Percentiles rank a stretch among this genome's conserved stretches.
phyloP scores from a whole-genome alignment of 2,888 invertebrate species.

The Saturnia pavonia region DNA sequence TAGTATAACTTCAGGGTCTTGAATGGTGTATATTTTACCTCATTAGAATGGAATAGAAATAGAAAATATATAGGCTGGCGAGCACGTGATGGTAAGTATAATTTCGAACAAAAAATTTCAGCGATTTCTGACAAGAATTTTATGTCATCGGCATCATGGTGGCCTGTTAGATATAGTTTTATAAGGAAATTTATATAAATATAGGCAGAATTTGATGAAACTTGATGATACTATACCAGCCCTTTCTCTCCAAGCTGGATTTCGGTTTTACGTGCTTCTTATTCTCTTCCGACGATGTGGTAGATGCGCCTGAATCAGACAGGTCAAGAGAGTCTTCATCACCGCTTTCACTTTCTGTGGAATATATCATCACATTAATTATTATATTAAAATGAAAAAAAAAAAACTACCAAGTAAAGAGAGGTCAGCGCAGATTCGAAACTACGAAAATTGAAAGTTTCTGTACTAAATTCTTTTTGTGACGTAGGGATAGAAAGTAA shows the following conservation, averaged over 20 bases:
- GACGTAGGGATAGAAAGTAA: too few species aligned
- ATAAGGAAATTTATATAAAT: not conserved
- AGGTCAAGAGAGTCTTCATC: constrained; percentile 31
- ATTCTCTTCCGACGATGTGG: constrained; percentile 21
- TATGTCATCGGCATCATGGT: not conserved
- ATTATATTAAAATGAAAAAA: not conserved
- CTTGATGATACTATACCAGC: constrained; percentile 48
- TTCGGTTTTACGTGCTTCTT: constrained; percentile 31
- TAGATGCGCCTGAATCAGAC: constrained; percentile 22
- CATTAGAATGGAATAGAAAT: too few species aligned
- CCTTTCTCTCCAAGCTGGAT: constrained; percentile 50
- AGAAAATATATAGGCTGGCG: not conserved
- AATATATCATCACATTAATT: not conserved
- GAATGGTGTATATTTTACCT: not conserved
- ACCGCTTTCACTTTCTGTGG: constrained; percentile 14
- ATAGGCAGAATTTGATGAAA: not conserved
- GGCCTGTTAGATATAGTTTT: not conserved
- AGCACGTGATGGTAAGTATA: not conserved
- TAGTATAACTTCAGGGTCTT: not conserved
- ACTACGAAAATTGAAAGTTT: not conserved
- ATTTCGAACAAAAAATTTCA: not conserved
- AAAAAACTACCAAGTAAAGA: too few species aligned
- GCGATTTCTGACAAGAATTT: not conserved
- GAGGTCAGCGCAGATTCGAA: too few species aligned
- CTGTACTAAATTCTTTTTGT: not conserved